Evolutionary conservation across 1,140 invertebrate genomes (phyloP).

Genomic region (Ectropis grisescens): DNA sequence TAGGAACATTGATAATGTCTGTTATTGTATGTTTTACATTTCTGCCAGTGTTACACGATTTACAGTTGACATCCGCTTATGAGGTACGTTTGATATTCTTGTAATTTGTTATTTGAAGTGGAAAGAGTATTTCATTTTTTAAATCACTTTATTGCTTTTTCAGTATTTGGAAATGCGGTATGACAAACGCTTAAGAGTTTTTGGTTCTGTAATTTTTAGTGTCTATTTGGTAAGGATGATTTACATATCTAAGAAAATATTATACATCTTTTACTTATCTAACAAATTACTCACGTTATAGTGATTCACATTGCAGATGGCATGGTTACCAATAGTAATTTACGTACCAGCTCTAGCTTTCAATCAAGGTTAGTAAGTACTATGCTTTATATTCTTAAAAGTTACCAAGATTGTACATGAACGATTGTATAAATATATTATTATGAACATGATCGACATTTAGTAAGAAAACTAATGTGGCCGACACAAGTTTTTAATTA

Average conservation of each 20-base stretch:
- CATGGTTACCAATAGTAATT: conserved; percentile 92
- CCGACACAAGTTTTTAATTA: no score
- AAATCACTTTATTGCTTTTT: conserved; percentile 28
- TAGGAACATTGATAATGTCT: conserved; percentile 75
- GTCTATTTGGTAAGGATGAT: conserved; percentile 75
- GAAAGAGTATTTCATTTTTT: not conserved
- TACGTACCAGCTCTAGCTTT: conserved; percentile 92
- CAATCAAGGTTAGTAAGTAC: conserved; percentile 90
- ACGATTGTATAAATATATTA: not conserved
- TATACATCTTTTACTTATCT: not conserved
- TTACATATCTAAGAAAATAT: not conserved
- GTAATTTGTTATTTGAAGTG: not conserved
- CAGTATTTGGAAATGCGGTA: conserved; percentile 87
- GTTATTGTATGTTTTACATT: conserved; percentile 78
- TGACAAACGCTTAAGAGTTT: conserved; percentile 76
- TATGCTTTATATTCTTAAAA: not conserved
- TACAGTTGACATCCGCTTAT: conserved; percentile 85
- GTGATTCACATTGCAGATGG: conserved; percentile 72
- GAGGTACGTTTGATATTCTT: conserved; percentile 74
- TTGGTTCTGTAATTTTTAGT: conserved; percentile 82
- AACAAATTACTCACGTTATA: no score
- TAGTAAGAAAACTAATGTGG: no score
- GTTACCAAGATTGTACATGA: not conserved
- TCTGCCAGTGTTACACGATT: conserved; percentile 85
- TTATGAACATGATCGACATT: not conserved